Evolutionary conservation across 2,797 vertebrate genomes (phyloP).

Genomic region (Prunella strophiata): DNA sequence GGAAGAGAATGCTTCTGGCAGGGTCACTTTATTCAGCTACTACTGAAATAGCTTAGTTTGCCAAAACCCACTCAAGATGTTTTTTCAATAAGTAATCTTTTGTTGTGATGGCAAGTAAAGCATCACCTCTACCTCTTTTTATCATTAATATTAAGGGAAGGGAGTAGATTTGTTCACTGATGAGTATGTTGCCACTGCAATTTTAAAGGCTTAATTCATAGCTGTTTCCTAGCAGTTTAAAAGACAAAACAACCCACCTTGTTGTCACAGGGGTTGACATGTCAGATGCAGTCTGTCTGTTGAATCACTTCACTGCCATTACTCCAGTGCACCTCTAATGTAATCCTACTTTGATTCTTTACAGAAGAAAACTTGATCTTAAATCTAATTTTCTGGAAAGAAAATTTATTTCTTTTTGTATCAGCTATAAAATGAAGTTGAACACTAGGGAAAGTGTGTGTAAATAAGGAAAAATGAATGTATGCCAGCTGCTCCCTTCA

Average conservation of each 20-base stretch:
- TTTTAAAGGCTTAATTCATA: slow-evolving; percentile 13
- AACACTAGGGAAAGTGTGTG: slow-evolving; percentile 20
- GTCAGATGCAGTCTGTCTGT: slow-evolving; percentile 13
- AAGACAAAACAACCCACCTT: neutral
- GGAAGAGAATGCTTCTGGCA: neutral
- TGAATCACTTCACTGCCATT: neutral
- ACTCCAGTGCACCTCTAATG: slow-evolving; percentile 1
- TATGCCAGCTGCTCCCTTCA: slow-evolving; percentile 56
- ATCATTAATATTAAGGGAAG: neutral
- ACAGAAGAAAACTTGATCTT: slow-evolving; percentile 46
- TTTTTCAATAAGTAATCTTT: neutral
- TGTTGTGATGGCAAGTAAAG: slow-evolving; percentile 18
- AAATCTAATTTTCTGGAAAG: slow-evolving; percentile 52
- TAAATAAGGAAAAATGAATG: slow-evolving; percentile 59
- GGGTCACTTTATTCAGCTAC: slow-evolving; percentile 17
- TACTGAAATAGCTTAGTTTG: slow-evolving; percentile 28
- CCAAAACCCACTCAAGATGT: neutral
- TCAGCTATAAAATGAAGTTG: slow-evolving; percentile 38
- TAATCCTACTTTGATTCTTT: slow-evolving; percentile 27
- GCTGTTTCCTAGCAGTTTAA: slow-evolving; percentile 28
- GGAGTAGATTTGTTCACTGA: slow-evolving; percentile 9
- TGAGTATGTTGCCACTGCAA: neutral
- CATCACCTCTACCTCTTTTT: neutral
- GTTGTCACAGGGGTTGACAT: slow-evolving; percentile 3
- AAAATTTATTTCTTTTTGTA: slow-evolving; percentile 56